Conservation (phyloP, 53 echinoderm and acorn worm genomes). For the Luidia sarsii region DNA sequence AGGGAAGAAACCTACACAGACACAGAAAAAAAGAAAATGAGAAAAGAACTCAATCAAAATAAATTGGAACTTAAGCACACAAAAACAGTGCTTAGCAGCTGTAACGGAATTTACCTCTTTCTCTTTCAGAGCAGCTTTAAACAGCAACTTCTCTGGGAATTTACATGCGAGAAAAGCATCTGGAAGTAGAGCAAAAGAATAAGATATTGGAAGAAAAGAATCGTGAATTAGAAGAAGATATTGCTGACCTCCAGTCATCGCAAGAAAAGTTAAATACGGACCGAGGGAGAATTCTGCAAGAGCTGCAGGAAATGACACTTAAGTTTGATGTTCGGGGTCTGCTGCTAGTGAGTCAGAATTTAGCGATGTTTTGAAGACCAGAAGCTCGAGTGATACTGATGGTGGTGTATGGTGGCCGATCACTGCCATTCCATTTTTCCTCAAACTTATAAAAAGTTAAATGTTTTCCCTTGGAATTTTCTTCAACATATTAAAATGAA, state of each 20-base stretch:
- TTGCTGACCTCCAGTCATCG: constrained; percentile 14
- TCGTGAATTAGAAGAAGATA: constrained; percentile 12
- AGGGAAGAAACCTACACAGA: neutral
- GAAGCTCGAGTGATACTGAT: too few species aligned
- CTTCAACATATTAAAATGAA: too few species aligned
- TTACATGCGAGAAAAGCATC: constrained; percentile 7
- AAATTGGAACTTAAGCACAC: neutral
- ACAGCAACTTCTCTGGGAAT: constrained; percentile 2
- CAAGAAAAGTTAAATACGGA: constrained; percentile 3
- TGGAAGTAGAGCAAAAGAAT: constrained; percentile 10
- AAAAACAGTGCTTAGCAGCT: constrained; percentile 1
- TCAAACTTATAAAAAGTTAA: too few species aligned
- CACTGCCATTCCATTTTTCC: too few species aligned
- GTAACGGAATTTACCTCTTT: neutral
- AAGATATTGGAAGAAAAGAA: constrained; percentile 6
- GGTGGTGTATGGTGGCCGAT: too few species aligned
- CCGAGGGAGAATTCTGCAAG: constrained; percentile 6
- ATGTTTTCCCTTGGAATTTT: too few species aligned
- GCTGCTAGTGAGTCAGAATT: too few species aligned
- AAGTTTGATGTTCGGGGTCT: too few species aligned
- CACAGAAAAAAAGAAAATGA: neutral
- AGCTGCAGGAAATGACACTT: constrained; percentile 11
- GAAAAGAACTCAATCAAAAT: neutral
- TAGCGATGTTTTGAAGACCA: too few species aligned
- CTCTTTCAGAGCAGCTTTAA: neutral